Conservation (phyloP, 2,888 invertebrate species). For the Drosophila merina region DNA sequence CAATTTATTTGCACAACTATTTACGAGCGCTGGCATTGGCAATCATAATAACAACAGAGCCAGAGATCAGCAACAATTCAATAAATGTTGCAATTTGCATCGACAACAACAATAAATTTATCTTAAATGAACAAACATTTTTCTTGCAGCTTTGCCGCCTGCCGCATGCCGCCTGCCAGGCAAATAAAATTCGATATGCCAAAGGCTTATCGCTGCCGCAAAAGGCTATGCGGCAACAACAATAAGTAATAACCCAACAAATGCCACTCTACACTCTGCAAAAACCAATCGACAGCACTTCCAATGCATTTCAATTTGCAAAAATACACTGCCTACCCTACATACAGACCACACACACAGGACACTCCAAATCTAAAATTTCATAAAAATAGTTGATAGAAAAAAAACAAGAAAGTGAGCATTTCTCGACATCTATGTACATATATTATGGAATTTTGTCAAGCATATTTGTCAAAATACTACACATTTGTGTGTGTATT, state of each 20-base stretch:
- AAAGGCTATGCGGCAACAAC: conserved; percentile 51
- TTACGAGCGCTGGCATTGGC: conserved; percentile 55
- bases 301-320: conserved; percentile 74
- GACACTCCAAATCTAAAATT: conserved; percentile 18
- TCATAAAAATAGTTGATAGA: conserved; percentile 31
- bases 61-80: conserved; percentile 59
- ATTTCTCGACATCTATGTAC: conserved; percentile 17
- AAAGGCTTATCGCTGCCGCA: conserved; percentile 73
- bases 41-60: conserved; percentile 25
- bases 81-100: conserved; percentile 76
- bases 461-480: conserved; percentile 34
- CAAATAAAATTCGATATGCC: conserved; percentile 68
- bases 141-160: conserved; percentile 67
- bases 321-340: conserved; percentile 32
- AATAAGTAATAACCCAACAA: conserved; percentile 48
- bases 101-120: conserved; percentile 77
- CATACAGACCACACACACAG: conserved; percentile 15
- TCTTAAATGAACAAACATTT: conserved; percentile 78
- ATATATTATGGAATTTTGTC: conserved; percentile 17
- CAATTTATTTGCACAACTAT: conserved; percentile 74
- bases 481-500: conserved; percentile 13
- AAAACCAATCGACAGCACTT: conserved; percentile 39
- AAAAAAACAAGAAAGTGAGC: background rate
- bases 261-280: conserved; percentile 8
- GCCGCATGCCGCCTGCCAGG: conserved; percentile 40